Base-by-base conservation (phyloP, 1,140 invertebrate species). In the Magallana angulata region DNA sequence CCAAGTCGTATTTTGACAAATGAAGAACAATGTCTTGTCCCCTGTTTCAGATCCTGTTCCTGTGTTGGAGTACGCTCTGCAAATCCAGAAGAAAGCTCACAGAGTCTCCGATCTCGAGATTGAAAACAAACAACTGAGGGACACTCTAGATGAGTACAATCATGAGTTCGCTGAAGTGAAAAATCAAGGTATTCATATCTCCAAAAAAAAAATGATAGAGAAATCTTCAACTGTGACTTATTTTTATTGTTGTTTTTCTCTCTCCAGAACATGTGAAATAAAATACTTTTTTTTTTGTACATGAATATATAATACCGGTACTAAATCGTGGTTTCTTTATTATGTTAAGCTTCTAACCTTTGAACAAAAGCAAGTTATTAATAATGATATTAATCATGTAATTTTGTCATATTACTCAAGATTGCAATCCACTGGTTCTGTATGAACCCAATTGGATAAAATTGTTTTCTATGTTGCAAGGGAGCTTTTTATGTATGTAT, bases 81-180 rank as follows among this genome's bases (percentile, higher is more conserved):
- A 93, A 76, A 89, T 95, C 14, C 95, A 96, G 93, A 95, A 96
- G 90, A 95, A 95, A 92, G 94, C 95, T 1, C 94, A 95, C 68
- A 90, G 92, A 88, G 92, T 94, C 7, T 92, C 94, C 64, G 96
- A 96, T 89, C 91, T 96, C n/a, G 96, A 96, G 91, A 94, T 96
- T n/a, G 95, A 96, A 91, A 96, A 96, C 92, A 95, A 95, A 87
- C 95, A 96, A 90, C 91, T 96, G 57, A 91, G 95, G 87, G 95
- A 96, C 87, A 96, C 95, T 8, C 91, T 96, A 14, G 94, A 94
- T 76, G 95, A 96, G 85, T 96, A 96, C 93, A 96, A 96, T 91
- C 93, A 95, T 87, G 96, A 96, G 91, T 96, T 96, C 91, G 95
- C 95, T 57, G 95, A 96, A 90, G 95, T 96, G 11, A 95, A 95